A percentile compares a stretch with the other conserved stretches of the same genome.
phyloP scores from a whole-genome alignment of 2,888 invertebrate genomes.

The Bruchidius siliquastri region DNA sequence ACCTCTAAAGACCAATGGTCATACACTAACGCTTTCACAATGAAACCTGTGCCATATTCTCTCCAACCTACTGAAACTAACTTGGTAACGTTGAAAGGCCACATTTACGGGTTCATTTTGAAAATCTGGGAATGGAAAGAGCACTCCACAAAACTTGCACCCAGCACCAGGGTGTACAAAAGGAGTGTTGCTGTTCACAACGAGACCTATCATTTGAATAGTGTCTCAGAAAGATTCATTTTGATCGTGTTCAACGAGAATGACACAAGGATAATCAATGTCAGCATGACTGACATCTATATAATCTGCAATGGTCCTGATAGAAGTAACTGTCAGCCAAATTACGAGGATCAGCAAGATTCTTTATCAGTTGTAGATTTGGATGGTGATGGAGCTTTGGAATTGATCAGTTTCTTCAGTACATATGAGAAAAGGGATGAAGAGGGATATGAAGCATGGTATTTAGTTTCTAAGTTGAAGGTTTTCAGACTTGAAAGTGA shows the following conservation, averaged over 20 bases:
- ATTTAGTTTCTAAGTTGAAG: slow-evolving; percentile 62
- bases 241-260: slow-evolving; percentile 73
- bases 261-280: slow-evolving; percentile 68
- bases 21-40: slow-evolving; percentile 64
- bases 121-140: slow-evolving; percentile 79
- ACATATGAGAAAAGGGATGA: slow-evolving; percentile 53
- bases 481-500: slow-evolving; percentile 69
- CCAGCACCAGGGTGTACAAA: slow-evolving; percentile 22
- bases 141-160: slow-evolving; percentile 21
- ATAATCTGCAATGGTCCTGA: slow-evolving; percentile 61
- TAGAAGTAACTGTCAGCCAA: slow-evolving; percentile 63
- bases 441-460: slow-evolving; percentile 57
- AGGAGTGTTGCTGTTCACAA: slow-evolving; percentile 24
- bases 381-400: slow-evolving; percentile 70
- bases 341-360: slow-evolving; percentile 66
- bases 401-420: slow-evolving; percentile 71
- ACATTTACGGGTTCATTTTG: slow-evolving; percentile 69
- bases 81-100: slow-evolving; percentile 45
- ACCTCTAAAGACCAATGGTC: slow-evolving; percentile 52
- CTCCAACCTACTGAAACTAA: slow-evolving; percentile 49
- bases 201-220: slow-evolving; percentile 30
- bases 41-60: slow-evolving; percentile 66
- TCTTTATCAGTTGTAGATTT: slow-evolving; percentile 71
- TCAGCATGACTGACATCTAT: slow-evolving; percentile 71
- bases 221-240: slow-evolving; percentile 60